A percentile compares a stretch with the other conserved stretches of the same genome.
phyloP scores from a whole-genome alignment of 2,113 vertebrate species.

The Stegastes partitus region DNA sequence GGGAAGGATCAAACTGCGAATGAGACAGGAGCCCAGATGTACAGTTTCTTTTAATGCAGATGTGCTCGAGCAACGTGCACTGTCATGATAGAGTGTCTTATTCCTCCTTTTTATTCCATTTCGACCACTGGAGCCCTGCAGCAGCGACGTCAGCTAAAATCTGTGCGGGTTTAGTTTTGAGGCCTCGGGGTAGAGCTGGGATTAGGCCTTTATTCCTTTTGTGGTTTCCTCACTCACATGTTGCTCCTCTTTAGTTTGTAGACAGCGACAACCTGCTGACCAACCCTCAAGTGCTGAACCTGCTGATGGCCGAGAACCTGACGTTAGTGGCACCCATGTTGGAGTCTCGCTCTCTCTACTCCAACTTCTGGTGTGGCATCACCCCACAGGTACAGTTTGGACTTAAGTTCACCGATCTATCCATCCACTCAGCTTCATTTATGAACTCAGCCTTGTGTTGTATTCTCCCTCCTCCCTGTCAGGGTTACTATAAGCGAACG shows the following conservation, averaged over 20 bases:
- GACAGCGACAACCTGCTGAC: conserved; percentile 97
- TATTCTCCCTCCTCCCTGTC: conserved; percentile 16
- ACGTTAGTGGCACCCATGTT: conserved; percentile 96
- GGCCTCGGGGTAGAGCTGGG: no score
- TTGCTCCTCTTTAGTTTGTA: conserved; percentile 84
- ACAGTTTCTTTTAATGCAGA: no score
- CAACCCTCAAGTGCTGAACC: conserved; percentile 90
- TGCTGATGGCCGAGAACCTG: conserved; percentile 95
- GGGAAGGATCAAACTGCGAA: no score
- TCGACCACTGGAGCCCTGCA: no score
- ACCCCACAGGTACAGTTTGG: conserved; percentile 89
- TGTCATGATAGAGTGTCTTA: no score
- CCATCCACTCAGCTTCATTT: neutral
- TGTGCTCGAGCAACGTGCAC: no score
- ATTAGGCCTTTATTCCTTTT: neutral
- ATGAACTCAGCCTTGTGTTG: neutral
- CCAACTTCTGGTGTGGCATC: conserved; percentile 99
- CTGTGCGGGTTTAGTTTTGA: no score
- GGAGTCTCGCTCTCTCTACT: conserved; percentile 95
- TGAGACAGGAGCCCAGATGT: no score
- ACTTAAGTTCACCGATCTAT: neutral
- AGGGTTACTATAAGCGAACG: conserved; percentile 97
- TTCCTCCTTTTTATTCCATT: no score
- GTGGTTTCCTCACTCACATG: neutral
- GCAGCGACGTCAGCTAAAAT: no score